Conservation (phyloP, 2,797 vertebrate species). For the Spondyliosoma cantharus region DNA sequence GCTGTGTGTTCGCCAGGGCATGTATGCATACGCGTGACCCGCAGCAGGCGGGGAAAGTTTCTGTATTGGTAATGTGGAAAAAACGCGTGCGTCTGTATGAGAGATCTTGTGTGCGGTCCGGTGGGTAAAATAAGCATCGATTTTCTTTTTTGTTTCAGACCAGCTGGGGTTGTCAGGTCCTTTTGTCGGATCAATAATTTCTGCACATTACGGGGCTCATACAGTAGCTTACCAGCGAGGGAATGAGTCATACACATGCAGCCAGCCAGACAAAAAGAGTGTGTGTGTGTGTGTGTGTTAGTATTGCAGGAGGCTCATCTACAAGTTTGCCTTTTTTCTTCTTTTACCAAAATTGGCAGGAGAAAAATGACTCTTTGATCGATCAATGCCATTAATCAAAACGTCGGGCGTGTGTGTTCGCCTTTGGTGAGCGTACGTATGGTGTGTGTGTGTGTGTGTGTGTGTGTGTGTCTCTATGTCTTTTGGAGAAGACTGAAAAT, state of each 20-base stretch:
- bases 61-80: constrained; percentile 25
- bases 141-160: constrained; percentile 66
- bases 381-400: constrained; percentile 36
- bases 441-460: too few species aligned
- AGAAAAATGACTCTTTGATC: constrained; percentile 22
- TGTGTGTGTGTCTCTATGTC: neutral
- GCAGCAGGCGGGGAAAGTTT: constrained; percentile 35
- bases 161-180: constrained; percentile 52
- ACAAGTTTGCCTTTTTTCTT: constrained; percentile 5
- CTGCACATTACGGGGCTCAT: constrained; percentile 63
- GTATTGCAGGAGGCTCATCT: constrained; percentile 4
- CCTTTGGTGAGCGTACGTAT: neutral
- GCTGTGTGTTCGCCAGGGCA: rapidly evolving
- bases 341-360: constrained; percentile 2
- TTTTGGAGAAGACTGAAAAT: constrained; percentile 20
- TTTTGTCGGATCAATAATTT: constrained; percentile 73
- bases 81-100: constrained; percentile 20
- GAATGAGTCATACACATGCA: too few species aligned
- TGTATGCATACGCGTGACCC: neutral
- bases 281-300: neutral
- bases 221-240: constrained; percentile 53
- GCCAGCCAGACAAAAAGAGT: too few species aligned
- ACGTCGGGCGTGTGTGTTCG: neutral
- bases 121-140: constrained; percentile 71
- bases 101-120: constrained; percentile 45